Conservation (phyloP, 2,888 invertebrate species). For the Merodon equestris region DNA sequence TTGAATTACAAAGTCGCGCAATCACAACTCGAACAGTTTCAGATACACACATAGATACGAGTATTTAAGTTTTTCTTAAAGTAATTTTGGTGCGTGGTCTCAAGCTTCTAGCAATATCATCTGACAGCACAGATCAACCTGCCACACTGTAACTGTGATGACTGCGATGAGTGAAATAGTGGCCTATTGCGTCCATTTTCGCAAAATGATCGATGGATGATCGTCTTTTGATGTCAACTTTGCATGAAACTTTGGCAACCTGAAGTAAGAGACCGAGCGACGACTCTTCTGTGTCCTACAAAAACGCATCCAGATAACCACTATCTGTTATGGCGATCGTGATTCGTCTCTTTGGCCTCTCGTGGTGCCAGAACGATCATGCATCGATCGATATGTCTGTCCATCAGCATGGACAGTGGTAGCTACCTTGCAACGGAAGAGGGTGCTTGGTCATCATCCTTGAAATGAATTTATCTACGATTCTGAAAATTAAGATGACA, state of each 20-base stretch:
- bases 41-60: too few species aligned
- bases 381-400: not conserved
- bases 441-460: constrained; percentile 14
- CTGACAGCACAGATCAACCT: constrained; percentile 47
- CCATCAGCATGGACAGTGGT: not conserved
- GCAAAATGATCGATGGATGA: constrained; percentile 61
- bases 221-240: constrained; percentile 67
- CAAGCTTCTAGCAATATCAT: constrained; percentile 28
- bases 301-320: constrained; percentile 19
- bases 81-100: constrained; percentile 37
- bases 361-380: constrained; percentile 20
- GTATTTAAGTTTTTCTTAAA: constrained; percentile 2
- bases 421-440: constrained; percentile 4
- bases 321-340: constrained; percentile 37
- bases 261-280: constrained; percentile 19
- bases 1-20: constrained; percentile 46
- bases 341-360: constrained; percentile 13
- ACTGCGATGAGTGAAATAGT: constrained; percentile 43
- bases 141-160: constrained; percentile 13
- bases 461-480: constrained; percentile 10
- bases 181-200: constrained; percentile 48
- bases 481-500: constrained; percentile 51
- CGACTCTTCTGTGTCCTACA: constrained; percentile 17
- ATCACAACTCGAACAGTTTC: constrained; percentile 44
- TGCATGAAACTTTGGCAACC: constrained; percentile 63